Percentiles rank a stretch among this genome's conserved stretches.
phyloP scores from a whole-genome alignment of 2,888 invertebrate species.

The Epinotia bilunana region DNA sequence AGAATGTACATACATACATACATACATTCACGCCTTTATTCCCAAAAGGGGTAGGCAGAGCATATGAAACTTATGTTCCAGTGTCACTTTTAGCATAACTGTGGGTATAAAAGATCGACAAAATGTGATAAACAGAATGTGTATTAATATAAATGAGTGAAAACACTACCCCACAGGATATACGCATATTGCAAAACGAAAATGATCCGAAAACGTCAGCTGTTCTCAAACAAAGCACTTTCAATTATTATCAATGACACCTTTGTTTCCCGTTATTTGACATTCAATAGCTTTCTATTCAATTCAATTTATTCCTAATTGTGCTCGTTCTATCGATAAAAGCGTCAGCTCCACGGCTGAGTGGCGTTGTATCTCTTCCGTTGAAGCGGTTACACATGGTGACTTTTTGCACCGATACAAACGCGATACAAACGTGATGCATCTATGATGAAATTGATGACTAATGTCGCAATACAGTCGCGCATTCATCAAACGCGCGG shows the following conservation, averaged over 20 bases:
- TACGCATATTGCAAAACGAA: neutral
- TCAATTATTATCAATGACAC: constrained; percentile 30
- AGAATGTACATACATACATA: no score
- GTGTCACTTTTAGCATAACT: no score
- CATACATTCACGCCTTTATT: no score
- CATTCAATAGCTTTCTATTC: constrained; percentile 22
- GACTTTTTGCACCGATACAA: no score
- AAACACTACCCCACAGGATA: neutral
- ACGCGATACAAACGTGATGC: no score
- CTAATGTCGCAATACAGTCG: no score
- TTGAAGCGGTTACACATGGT: neutral
- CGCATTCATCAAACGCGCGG: no score
- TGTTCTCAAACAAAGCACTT: constrained; percentile 22
- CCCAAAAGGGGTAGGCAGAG: no score
- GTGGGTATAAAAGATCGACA: no score
- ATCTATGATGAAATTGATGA: no score
- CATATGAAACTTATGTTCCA: no score
- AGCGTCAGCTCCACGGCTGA: constrained; percentile 16
- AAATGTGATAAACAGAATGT: no score
- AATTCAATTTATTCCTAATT: constrained; percentile 13
- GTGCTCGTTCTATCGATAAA: constrained; percentile 3
- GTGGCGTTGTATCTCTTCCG: neutral
- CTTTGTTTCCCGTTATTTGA: constrained; percentile 34
- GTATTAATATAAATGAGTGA: neutral
- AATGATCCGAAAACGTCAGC: constrained; percentile 14